These are phyloP conservation scores for Phenganax subtilis DNA, from an alignment of 92 coral and sea anemone genomes.

Conservation along the genomic window DNA sequence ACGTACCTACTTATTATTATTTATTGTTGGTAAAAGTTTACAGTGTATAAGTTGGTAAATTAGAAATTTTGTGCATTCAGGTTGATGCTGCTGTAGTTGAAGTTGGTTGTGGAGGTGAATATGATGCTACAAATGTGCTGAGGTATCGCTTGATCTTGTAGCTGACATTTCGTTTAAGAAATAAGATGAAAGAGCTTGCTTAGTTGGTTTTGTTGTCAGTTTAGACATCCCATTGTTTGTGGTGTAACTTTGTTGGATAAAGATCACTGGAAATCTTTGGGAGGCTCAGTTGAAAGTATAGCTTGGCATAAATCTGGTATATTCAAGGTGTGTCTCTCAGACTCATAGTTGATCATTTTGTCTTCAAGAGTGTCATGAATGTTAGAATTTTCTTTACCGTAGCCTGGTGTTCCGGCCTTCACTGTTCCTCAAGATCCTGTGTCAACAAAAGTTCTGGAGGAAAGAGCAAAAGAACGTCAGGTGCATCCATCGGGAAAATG, in stretches of 20 bases:
- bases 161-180: neutral
- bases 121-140: slow-evolving; percentile 81
- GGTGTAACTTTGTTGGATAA: slow-evolving; percentile 88
- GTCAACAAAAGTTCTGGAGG: slow-evolving; percentile 65
- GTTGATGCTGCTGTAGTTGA: slow-evolving; percentile 89
- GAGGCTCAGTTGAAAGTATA: slow-evolving; percentile 85
- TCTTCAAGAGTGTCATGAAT: neutral
- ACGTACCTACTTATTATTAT: slow-evolving; percentile 47
- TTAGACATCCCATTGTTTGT: slow-evolving; percentile 89
- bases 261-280: slow-evolving; percentile 75
- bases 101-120: slow-evolving; percentile 95
- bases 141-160: slow-evolving; percentile 45
- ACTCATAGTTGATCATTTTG: neutral
- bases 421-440: slow-evolving; percentile 73
- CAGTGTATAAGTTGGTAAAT: neutral
- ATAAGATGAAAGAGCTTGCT: too few species aligned
- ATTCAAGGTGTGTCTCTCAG: slow-evolving; percentile 64
- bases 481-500: slow-evolving; percentile 33
- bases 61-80: slow-evolving; percentile 32
- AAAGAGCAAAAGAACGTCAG: slow-evolving; percentile 71
- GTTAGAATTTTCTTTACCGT: neutral
- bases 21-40: slow-evolving; percentile 9
- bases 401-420: slow-evolving; percentile 89
- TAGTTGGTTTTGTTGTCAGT: neutral
- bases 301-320: slow-evolving; percentile 99